Percentiles rank a stretch among this genome's conserved stretches.
Evolutionary conservation across 1,140 invertebrate species (phyloP).

Genomic region (Tetramorium alpestre): DNA sequence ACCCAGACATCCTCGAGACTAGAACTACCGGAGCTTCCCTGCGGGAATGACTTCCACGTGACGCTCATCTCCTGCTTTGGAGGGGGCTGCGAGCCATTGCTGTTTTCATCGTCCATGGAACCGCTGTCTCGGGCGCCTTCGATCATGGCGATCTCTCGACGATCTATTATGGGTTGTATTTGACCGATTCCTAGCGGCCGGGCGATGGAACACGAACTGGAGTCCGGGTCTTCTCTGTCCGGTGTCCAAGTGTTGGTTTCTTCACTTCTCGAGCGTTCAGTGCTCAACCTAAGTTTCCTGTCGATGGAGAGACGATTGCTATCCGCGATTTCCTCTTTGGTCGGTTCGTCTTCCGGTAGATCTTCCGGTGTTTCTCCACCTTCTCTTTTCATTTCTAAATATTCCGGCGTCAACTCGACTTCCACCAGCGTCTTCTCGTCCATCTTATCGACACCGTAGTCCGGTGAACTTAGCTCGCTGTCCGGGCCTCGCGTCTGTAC

Average conservation of each 20-base stretch:
- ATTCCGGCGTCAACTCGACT: conserved; percentile 83
- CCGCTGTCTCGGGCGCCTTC: conserved; percentile 75
- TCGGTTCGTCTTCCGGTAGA: conserved; percentile 82
- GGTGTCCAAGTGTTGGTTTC: conserved; percentile 84
- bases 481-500: conserved; percentile 81
- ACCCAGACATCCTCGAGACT: conserved; percentile 93
- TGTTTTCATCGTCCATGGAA: conserved; percentile 86
- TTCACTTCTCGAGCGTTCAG: conserved; percentile 83
- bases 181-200: conserved; percentile 91
- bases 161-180: conserved; percentile 83
- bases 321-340: conserved; percentile 42
- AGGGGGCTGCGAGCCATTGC: conserved; percentile 90
- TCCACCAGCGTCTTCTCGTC: conserved; percentile 84
- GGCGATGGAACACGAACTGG: conserved; percentile 92
- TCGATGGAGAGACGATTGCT: conserved; percentile 78
- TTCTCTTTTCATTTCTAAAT: conserved; percentile 83
- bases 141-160: conserved; percentile 81
- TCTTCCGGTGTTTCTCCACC: conserved; percentile 81
- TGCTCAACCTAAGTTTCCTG: conserved; percentile 81
- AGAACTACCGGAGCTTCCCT: conserved; percentile 92
- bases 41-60: conserved; percentile 93
- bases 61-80: conserved; percentile 88
- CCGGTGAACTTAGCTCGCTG: conserved; percentile 82
- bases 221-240: conserved; percentile 90
- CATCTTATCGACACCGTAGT: conserved; percentile 82